These are phyloP conservation scores for Conger conger DNA, from an alignment of 2,113 vertebrate species.

Conservation along the genomic window DNA sequence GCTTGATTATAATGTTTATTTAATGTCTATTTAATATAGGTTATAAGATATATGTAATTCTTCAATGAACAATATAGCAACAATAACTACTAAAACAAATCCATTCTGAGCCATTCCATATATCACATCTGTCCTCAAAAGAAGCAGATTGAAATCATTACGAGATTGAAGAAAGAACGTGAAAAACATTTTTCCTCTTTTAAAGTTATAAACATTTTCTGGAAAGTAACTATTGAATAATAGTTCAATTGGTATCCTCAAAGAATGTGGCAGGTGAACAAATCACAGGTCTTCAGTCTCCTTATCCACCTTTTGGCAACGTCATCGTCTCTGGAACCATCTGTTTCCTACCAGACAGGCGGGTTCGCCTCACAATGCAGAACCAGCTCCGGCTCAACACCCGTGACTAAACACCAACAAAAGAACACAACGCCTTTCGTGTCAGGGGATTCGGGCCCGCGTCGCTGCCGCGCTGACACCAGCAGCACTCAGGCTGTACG, in stretches of 20 bases:
- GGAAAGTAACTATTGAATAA: background rate
- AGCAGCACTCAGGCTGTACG: slow-evolving; percentile 22
- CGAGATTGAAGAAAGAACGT: too few species aligned
- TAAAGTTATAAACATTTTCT: background rate
- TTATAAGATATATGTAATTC: too few species aligned
- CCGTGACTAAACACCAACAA: slow-evolving; percentile 43
- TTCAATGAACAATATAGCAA: too few species aligned
- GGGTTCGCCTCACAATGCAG: slow-evolving; percentile 76
- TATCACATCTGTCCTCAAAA: too few species aligned
- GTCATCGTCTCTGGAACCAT: slow-evolving; percentile 71
- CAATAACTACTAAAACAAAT: too few species aligned
- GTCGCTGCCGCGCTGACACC: slow-evolving; percentile 26
- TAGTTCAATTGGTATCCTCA: slow-evolving; percentile 6
- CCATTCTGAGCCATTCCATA: too few species aligned
- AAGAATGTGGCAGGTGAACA: slow-evolving; percentile 41
- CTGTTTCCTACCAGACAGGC: slow-evolving; percentile 75
- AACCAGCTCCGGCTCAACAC: slow-evolving; percentile 73
- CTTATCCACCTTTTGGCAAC: slow-evolving; percentile 65
- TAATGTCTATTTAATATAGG: too few species aligned
- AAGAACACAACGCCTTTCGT: slow-evolving; percentile 34
- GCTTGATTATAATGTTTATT: too few species aligned
- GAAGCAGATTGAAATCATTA: too few species aligned
- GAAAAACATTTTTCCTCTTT: too few species aligned
- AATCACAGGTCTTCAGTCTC: slow-evolving; percentile 58
- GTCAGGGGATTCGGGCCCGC: slow-evolving; percentile 28